Evolutionary conservation across 2,797 vertebrate genomes (phyloP), one percentile per base, ranked within the genome.

Genomic region (Lates japonicus): DNA sequence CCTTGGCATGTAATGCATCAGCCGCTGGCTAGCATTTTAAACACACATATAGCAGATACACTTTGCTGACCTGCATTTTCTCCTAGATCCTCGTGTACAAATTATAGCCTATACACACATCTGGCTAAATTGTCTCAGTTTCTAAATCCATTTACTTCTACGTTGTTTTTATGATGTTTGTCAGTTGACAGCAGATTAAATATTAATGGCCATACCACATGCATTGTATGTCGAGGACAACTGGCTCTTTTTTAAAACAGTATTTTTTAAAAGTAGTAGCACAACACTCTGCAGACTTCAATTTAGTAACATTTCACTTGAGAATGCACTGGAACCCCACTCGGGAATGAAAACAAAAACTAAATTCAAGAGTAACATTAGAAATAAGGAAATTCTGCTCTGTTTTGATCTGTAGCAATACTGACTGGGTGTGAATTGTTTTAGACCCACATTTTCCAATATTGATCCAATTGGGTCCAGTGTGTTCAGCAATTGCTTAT

Each of bases 121-220:
- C 1, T 10, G 6, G 20, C 4, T 49, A 1, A 35, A 39, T n/a
- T 20, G 0, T n/a, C 22, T 25, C 25, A 11, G 22, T 14, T 41
- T 55, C 11, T 33, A 37, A 7, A 54, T 22, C 7, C 5, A 31
- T 51, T 39, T 4, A 2, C 60, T 65, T 54, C 19, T 59, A n/a
- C 10, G 14, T 46, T 51, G 25, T 55, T 73, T n/a, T 46, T 4
- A 5, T 33, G 48, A 35, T 62, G 33, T 62, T 52, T 63, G 10
- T 49, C 46, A 20, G 0, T 58, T 57, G 10, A 49, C 20, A 46
- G 52, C 80, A 58, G 41, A 55, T 86, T 1, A 76, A 86, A 79
- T 78, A 86, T 68, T 76, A 20, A 81, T 76, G 22, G 2, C 16
- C 13, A 20, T 1, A 35, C 57, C n/a, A n/a, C 14, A 33, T 52